Evolutionary conservation across 2,797 vertebrate species (phyloP).

Genomic region (Melanotaenia maccullochi): DNA sequence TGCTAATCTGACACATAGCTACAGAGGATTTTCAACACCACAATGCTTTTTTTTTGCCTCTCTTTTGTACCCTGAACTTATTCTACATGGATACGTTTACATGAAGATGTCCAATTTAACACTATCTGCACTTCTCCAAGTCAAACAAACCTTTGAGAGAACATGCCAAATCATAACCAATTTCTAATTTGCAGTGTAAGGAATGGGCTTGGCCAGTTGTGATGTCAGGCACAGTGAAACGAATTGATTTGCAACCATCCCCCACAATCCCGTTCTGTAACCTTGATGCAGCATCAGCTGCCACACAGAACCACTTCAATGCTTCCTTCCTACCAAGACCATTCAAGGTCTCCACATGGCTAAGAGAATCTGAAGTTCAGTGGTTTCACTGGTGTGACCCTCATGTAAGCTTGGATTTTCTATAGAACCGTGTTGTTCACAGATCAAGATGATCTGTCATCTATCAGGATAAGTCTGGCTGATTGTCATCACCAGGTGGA

Average conservation of each 20-base stretch:
- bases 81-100: constrained; percentile 43
- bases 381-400: constrained; percentile 34
- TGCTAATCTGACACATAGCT: constrained; percentile 20
- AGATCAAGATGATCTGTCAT: constrained; percentile 11
- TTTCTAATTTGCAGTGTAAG: constrained; percentile 56
- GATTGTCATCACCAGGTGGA: constrained; percentile 20
- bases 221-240: constrained; percentile 38
- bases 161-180: constrained; percentile 39
- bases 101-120: constrained; percentile 62
- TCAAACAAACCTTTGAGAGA: constrained; percentile 59
- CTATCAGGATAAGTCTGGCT: constrained; percentile 7
- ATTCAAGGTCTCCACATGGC: constrained; percentile 29
- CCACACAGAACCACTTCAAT: constrained; percentile 49
- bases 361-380: constrained; percentile 27
- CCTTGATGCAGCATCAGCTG: constrained; percentile 35
- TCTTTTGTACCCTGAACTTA: constrained; percentile 34
- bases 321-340: constrained; percentile 11
- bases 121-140: constrained; percentile 68
- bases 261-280: constrained; percentile 57
- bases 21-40: too few relatives aligned
- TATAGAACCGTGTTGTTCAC: constrained; percentile 5
- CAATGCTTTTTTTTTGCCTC: constrained; percentile 17
- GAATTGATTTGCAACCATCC: constrained; percentile 61
- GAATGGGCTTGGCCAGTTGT: constrained; percentile 27
- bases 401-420: constrained; percentile 36